Evolutionary conservation across 2,797 vertebrate genomes (phyloP).

Genomic region (Gymnoscopelus braueri): DNA sequence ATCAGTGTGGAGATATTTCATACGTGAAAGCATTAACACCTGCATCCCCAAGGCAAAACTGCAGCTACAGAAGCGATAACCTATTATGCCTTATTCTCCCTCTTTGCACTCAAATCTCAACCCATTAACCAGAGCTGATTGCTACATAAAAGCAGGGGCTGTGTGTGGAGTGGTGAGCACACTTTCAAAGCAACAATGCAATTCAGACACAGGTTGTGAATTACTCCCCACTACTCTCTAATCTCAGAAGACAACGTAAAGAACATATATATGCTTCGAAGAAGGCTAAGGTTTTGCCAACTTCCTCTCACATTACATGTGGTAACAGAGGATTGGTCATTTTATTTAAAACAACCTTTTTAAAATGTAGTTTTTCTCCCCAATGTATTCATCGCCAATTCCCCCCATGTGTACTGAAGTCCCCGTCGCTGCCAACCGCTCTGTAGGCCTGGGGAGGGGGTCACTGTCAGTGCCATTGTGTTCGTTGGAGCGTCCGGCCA

Average conservation of each 20-base stretch:
- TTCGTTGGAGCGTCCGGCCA: no score
- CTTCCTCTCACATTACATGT: conserved; percentile 8
- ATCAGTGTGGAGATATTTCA: conserved; percentile 83
- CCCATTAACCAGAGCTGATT: conserved; percentile 26
- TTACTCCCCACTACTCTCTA: background rate
- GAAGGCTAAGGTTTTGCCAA: background rate
- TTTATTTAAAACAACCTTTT: no score
- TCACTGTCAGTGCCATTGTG: no score
- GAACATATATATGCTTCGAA: conserved; percentile 2
- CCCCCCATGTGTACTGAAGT: no score
- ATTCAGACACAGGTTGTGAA: conserved; percentile 7
- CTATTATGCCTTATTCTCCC: conserved; percentile 27
- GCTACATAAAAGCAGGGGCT: conserved; percentile 17
- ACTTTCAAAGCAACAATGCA: conserved; percentile 5
- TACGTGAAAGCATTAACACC: conserved; percentile 78
- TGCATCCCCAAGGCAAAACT: conserved; percentile 73
- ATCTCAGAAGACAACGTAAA: conserved; percentile 6
- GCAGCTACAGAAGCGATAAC: conserved; percentile 69
- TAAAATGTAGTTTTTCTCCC: no score
- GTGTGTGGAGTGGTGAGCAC: conserved; percentile 9
- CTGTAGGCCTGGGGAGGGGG: no score
- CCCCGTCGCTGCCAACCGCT: no score
- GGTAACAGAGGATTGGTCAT: background rate
- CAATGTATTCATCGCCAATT: no score
- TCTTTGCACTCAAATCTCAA: conserved; percentile 21